phyloP scores from a whole-genome alignment of 2,888 invertebrate species.

The Xanthorhoe designata region DNA sequence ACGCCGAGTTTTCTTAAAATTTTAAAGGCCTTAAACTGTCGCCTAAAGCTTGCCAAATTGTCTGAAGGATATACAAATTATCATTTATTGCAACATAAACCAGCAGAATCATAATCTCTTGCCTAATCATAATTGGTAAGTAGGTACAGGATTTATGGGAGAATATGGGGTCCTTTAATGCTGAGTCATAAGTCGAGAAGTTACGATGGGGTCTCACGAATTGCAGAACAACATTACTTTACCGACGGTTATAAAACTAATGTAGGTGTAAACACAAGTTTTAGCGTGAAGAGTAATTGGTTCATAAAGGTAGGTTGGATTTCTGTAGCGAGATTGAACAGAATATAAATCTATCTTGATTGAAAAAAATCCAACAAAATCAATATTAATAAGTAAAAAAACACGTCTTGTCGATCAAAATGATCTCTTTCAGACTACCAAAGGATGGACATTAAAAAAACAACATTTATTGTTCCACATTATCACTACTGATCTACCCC shows the following conservation, averaged over 20 bases:
- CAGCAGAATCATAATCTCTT: slow-evolving; percentile 41
- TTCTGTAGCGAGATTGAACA: too few species aligned
- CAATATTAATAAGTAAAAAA: too few species aligned
- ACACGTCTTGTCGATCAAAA: too few species aligned
- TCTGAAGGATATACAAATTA: slow-evolving; percentile 13
- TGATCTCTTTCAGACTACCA: too few species aligned
- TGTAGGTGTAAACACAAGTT: neutral
- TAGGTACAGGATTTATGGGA: slow-evolving; percentile 46
- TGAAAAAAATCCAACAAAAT: too few species aligned
- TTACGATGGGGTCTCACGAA: slow-evolving; percentile 50
- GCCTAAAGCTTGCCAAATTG: slow-evolving; percentile 1
- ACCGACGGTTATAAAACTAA: slow-evolving; percentile 12
- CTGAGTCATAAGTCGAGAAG: slow-evolving; percentile 49
- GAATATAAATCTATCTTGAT: too few species aligned
- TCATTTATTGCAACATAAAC: slow-evolving; percentile 39
- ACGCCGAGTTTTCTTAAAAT: neutral
- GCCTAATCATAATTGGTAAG: slow-evolving; percentile 49
- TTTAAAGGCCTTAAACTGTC: neutral
- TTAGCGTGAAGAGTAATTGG: neutral
- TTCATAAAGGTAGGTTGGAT: too few species aligned
- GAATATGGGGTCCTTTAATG: slow-evolving; percentile 49
- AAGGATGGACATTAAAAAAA: too few species aligned
- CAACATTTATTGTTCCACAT: too few species aligned
- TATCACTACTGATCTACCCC: too few species aligned
- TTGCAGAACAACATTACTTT: slow-evolving; percentile 45